Evolutionary conservation across 2,113 vertebrate species (phyloP).

Genomic region (Rhombomys opimus): DNA sequence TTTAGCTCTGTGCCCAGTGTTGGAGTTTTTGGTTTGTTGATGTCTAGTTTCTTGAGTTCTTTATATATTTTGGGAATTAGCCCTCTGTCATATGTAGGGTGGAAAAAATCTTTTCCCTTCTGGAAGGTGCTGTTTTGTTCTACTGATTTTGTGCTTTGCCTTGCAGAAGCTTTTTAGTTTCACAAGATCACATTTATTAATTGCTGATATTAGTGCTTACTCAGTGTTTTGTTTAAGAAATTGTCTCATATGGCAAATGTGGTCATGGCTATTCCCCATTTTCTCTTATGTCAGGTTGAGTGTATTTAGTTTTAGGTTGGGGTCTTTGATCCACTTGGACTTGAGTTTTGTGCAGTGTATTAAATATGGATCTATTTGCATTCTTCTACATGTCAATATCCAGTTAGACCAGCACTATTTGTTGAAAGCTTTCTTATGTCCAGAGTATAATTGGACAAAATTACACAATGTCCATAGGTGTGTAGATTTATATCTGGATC

Average conservation of each 20-base stretch:
- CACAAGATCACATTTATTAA: background rate
- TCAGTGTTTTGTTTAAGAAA: background rate
- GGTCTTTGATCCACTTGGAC: background rate
- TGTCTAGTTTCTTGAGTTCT: background rate
- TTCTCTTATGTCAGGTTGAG: background rate
- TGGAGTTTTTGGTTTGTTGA: background rate
- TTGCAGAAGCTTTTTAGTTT: background rate
- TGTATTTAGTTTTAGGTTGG: background rate
- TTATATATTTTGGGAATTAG: background rate
- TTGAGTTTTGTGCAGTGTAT: background rate
- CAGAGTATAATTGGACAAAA: too few relatives aligned
- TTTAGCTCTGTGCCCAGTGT: background rate
- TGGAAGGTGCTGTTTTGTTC: background rate
- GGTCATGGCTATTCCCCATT: background rate
- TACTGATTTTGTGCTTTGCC: background rate
- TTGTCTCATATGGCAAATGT: background rate
- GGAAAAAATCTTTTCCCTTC: background rate
- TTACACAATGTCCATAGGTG: background rate
- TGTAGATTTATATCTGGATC: too few relatives aligned
- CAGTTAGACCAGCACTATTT: background rate
- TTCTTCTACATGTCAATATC: background rate
- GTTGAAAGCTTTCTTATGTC: background rate
- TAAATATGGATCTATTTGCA: background rate
- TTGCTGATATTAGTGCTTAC: background rate
- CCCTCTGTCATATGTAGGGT: background rate